Conservation (phyloP, 2,113 vertebrate genomes). For the Notarius lentiginosus region DNA sequence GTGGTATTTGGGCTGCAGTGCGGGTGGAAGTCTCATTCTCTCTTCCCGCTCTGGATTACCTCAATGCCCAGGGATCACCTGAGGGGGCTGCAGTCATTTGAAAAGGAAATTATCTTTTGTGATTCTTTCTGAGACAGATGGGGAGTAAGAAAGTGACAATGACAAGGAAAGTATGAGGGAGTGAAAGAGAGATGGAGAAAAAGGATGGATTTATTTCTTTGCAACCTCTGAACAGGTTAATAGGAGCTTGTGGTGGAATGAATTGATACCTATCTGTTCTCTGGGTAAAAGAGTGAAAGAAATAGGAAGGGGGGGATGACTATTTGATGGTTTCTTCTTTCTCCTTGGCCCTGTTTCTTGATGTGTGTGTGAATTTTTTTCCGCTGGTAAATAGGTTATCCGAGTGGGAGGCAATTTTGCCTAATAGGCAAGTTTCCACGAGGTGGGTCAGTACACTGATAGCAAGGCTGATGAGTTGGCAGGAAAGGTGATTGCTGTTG, state of each 20-base stretch:
- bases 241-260: slow-evolving; percentile 46
- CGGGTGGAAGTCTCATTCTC: slow-evolving; percentile 62
- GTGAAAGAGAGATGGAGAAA: slow-evolving; percentile 11
- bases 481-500: slow-evolving; percentile 44
- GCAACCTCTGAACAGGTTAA: slow-evolving; percentile 57
- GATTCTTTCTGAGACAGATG: slow-evolving; percentile 64
- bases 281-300: slow-evolving; percentile 10
- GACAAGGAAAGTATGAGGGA: neutral
- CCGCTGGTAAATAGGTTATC: slow-evolving; percentile 56
- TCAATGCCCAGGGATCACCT: slow-evolving; percentile 68
- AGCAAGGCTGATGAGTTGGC: slow-evolving; percentile 51
- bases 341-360: slow-evolving; percentile 67
- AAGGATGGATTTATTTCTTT: slow-evolving; percentile 51
- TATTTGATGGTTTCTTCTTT: slow-evolving; percentile 73
- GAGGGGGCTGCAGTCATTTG: slow-evolving; percentile 68
- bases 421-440: slow-evolving; percentile 61
- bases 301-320: slow-evolving; percentile 51
- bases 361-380: slow-evolving; percentile 44
- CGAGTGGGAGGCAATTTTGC: slow-evolving; percentile 57
- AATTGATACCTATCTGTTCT: slow-evolving; percentile 53
- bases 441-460: slow-evolving; percentile 46
- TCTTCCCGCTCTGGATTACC: slow-evolving; percentile 68
- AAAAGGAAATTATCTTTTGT: slow-evolving; percentile 78
- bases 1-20: slow-evolving; percentile 59
- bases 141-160: slow-evolving; percentile 45